Evolutionary conservation across 2,888 invertebrate species (phyloP).

Genomic region (Apotomis betuletana): DNA sequence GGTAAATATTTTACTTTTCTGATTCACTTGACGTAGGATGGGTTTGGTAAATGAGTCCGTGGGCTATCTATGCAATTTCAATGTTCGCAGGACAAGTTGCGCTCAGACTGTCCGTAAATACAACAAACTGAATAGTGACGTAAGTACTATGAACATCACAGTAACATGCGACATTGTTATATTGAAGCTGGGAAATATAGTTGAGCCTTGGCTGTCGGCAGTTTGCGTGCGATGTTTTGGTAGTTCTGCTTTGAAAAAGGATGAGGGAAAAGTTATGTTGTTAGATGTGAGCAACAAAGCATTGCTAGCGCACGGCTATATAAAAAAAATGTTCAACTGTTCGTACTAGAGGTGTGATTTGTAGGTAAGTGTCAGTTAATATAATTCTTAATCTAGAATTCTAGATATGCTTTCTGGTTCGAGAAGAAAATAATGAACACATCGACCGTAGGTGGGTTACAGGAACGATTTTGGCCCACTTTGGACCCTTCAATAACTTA

Average conservation of each 20-base stretch:
- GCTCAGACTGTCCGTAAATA: neutral
- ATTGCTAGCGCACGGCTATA: neutral
- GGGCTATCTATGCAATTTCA: slow-evolving; percentile 16
- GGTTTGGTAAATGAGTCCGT: slow-evolving; percentile 1
- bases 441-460: no score
- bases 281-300: neutral
- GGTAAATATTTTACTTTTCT: neutral
- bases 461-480: no score
- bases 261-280: slow-evolving; percentile 10
- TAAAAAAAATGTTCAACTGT: neutral
- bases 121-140: slow-evolving; percentile 6
- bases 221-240: slow-evolving; percentile 24
- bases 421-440: no score
- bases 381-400: no score
- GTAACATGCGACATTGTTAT: slow-evolving; percentile 1
- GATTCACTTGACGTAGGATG: neutral
- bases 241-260: slow-evolving; percentile 22
- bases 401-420: no score
- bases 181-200: slow-evolving; percentile 1
- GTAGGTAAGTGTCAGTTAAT: no score
- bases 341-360: no score
- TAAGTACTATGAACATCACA: no score
- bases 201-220: slow-evolving; percentile 5
- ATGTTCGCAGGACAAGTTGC: slow-evolving; percentile 12
- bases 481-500: no score